Base-by-base conservation (phyloP, 1,140 invertebrate genomes). In the Ceratosolen fusciceps region DNA sequence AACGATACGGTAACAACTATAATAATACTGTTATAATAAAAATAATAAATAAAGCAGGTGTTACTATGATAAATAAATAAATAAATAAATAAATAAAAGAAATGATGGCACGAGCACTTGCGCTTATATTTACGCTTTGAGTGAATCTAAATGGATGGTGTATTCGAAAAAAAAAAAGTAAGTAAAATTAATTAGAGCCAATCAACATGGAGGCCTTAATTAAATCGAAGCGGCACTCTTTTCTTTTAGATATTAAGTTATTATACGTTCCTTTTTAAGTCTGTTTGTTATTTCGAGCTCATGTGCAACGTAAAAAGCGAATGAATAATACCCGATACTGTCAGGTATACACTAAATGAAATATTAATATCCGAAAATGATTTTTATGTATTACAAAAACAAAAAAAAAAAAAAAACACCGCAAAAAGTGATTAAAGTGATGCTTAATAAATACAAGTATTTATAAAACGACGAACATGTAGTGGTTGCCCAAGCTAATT, bases 1-100 rank as follows among this genome's bases (percentile, higher is more conserved):
- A 14, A 73, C 68, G 79, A 80, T 77, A 80, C 68, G 79, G 74
- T 80, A 54, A 77, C 58, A 77, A 71, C 74, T 73, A 67, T 73
- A 65, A 80, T 80, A 77, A 80, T 80, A 62, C 43, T 58, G 34
- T 75, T 76, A 49, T 74, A 65, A 39, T 47, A 34, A 26, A 39
- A 79, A n/a, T n/a, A n/a, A n/a, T n/a, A n/a, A n/a, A n/a, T n/a
- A n/a, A n/a, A 67, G 21, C 0, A 16, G 31, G 54, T 16, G n/a
- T 26, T 54, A 21, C n/a, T n/a, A 47, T 70, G n/a, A 16, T 29
- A 9, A 52, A 31, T 71, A 52, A 71, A n/a, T n/a, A n/a, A n/a
- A n/a, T n/a, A n/a, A n/a, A n/a, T n/a, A n/a, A n/a, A n/a, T 47
- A 49, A 62, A 24, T 8, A 70, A 47, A 60, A 29, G 1, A 39